phyloP scores from a whole-genome alignment of 2,888 invertebrate genomes.

The Drosophila kambysellisi region DNA sequence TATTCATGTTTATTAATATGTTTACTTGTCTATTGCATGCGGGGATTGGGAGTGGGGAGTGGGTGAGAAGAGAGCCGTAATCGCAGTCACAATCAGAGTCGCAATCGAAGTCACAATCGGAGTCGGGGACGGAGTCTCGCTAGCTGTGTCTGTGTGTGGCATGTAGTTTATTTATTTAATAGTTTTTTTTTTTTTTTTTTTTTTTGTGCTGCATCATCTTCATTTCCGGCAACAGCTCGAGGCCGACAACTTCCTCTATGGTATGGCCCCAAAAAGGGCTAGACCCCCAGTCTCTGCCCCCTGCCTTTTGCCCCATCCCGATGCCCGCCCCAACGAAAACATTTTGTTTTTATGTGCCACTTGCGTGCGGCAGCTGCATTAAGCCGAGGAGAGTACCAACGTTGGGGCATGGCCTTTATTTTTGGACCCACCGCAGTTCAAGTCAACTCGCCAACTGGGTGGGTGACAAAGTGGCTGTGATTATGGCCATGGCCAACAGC shows the following conservation, averaged over 20 bases:
- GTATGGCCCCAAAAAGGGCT: constrained; percentile 17
- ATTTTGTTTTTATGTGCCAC: constrained; percentile 76
- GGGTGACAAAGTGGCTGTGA: constrained; percentile 79
- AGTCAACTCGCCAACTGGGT: constrained; percentile 62
- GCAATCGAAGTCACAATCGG: neutral
- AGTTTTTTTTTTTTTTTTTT: constrained; percentile 37
- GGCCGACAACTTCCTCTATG: constrained; percentile 68
- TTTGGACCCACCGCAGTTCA: constrained; percentile 45
- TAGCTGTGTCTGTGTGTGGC: constrained; percentile 20
- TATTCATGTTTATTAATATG: constrained; percentile 1
- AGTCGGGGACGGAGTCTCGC: constrained; percentile 7
- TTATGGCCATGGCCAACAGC: constrained; percentile 60
- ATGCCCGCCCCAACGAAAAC: constrained; percentile 45
- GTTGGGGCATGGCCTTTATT: constrained; percentile 25
- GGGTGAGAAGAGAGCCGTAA: neutral
- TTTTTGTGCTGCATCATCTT: constrained; percentile 80
- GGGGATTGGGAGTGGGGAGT: neutral
- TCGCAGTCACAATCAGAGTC: constrained; percentile 1
- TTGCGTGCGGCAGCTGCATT: constrained; percentile 79
- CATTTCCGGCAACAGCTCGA: constrained; percentile 77
- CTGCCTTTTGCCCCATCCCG: too few relatives aligned
- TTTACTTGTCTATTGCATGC: neutral
- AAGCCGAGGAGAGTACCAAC: constrained; percentile 36
- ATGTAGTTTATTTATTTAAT: constrained; percentile 77
- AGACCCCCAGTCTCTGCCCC: neutral